Evolutionary conservation across 2,113 vertebrate genomes (phyloP), one percentile per base, ranked within the genome.

Genomic region (Aptenodytes forsteri): DNA sequence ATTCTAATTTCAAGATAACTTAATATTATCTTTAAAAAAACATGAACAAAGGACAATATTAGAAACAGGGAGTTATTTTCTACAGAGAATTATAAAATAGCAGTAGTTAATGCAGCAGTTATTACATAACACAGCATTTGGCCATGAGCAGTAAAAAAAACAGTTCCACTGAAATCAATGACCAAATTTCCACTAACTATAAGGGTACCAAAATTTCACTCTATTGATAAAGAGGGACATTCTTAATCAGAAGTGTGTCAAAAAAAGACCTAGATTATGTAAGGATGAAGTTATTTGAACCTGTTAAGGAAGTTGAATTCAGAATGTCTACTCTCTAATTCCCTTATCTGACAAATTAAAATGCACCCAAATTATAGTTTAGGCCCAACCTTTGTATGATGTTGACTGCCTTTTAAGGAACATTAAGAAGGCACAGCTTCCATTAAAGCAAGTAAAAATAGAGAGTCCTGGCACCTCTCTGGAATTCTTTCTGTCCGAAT

Each of bases 71-170:
- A 59, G 4, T 13, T 64, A 47, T 78, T 47, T 36, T 52, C 14
- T 61, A n/a, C 16, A 69, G 14, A 89, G 9, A 62, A 44, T 12
- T 61, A 49, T 22, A 50, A 80, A 70, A 34, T 49, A 56, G 10
- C 10, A 58, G 1, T 72, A 26, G 1, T 78, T 49, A 85, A 72
- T 14, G 9, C 16, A 83, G 30, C 2, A 67, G 5, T n/a, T 76
- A 21, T 59, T 65, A 64, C 9, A 34, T 20, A 42, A 66, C 85
- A 22, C 5, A 65, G 2, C 3, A 38, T 55, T 61, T 70, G 13
- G 2, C 7, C 11, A 19, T 32, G 10, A 83, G 2, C 6, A 50
- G 5, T 32, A n/a, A 67, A 64, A 64, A 44, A 27, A 0, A 0
- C 10, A 38, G 8, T 23, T 58, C 17, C 18, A 73, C 12, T 42